phyloP scores from a whole-genome alignment of 2,113 vertebrate species.

The Dicerorhinus sumatrensis region DNA sequence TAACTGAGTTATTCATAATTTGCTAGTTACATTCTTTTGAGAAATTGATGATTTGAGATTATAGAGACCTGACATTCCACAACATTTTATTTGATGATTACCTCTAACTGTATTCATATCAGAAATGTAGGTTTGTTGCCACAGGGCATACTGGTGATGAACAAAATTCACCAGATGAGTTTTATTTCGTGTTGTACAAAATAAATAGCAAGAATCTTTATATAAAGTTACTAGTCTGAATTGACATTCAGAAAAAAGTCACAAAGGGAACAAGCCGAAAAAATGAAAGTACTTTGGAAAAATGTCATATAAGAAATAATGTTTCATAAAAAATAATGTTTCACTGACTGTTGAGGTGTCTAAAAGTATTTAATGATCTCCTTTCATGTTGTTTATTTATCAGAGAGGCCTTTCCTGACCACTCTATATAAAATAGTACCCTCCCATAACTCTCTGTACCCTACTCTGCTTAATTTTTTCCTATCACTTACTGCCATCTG shows the following conservation, averaged over 20 bases:
- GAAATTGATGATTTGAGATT: constrained; percentile 51
- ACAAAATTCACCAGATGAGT: constrained; percentile 22
- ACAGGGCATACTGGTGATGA: constrained; percentile 1
- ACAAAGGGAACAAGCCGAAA: constrained; percentile 40
- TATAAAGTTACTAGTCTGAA: constrained; percentile 23
- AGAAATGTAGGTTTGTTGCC: constrained; percentile 30
- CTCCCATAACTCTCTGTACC: background rate
- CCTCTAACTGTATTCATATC: background rate
- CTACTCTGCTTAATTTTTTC: background rate
- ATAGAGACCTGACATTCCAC: constrained; percentile 34
- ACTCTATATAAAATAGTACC: background rate
- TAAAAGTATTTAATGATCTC: background rate
- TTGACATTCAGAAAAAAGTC: constrained; percentile 56
- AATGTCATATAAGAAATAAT: constrained; percentile 51
- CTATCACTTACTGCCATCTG: background rate
- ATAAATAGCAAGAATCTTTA: constrained; percentile 49
- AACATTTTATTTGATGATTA: constrained; percentile 63
- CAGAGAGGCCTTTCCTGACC: background rate
- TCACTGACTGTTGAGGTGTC: constrained; percentile 5
- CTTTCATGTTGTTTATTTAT: background rate
- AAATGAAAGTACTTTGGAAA: constrained; percentile 58
- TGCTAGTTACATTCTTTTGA: constrained; percentile 40
- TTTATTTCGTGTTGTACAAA: constrained; percentile 58
- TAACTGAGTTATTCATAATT: constrained; percentile 23
- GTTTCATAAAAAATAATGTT: constrained; percentile 19